Percentiles rank a stretch among this genome's conserved stretches.
Evolutionary conservation across 2,888 invertebrate species (phyloP).

Genomic region (Augochlorella aurata): DNA sequence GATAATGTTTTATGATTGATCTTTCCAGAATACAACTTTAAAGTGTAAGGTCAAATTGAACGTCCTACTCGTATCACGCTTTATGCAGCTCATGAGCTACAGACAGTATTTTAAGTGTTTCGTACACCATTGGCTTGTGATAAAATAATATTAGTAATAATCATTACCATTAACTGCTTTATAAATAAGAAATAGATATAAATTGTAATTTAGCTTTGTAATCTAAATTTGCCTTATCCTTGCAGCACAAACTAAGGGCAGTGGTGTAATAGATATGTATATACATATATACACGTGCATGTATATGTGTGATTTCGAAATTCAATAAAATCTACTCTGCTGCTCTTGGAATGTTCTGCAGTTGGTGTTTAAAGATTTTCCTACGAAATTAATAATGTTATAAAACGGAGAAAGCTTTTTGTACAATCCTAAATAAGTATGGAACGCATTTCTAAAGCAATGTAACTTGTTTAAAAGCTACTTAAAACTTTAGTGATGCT

Average conservation of each 20-base stretch:
- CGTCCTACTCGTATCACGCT: slow-evolving; percentile 67
- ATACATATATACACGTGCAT: slow-evolving; percentile 33
- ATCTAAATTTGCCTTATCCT: slow-evolving; percentile 74
- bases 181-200: slow-evolving; percentile 65
- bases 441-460: slow-evolving; percentile 58
- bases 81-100: slow-evolving; percentile 65
- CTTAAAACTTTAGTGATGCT: slow-evolving; percentile 56
- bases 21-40: slow-evolving; percentile 61
- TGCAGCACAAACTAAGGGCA: slow-evolving; percentile 64
- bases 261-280: slow-evolving; percentile 45
- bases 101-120: slow-evolving; percentile 75
- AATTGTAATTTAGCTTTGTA: slow-evolving; percentile 67
- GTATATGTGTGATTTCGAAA: slow-evolving; percentile 37
- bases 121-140: slow-evolving; percentile 75
- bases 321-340: slow-evolving; percentile 45
- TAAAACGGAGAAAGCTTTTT: slow-evolving; percentile 64
- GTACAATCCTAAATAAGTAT: slow-evolving; percentile 55
- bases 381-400: slow-evolving; percentile 61
- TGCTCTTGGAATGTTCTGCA: slow-evolving; percentile 58
- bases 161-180: slow-evolving; percentile 58
- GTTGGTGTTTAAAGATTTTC: slow-evolving; percentile 57
- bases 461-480: slow-evolving; percentile 45
- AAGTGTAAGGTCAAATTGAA: slow-evolving; percentile 66
- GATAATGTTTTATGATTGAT: slow-evolving; percentile 59
- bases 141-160: slow-evolving; percentile 64